Base-by-base conservation (phyloP, 2,113 vertebrate species). In the Lophura nycthemera region DNA sequence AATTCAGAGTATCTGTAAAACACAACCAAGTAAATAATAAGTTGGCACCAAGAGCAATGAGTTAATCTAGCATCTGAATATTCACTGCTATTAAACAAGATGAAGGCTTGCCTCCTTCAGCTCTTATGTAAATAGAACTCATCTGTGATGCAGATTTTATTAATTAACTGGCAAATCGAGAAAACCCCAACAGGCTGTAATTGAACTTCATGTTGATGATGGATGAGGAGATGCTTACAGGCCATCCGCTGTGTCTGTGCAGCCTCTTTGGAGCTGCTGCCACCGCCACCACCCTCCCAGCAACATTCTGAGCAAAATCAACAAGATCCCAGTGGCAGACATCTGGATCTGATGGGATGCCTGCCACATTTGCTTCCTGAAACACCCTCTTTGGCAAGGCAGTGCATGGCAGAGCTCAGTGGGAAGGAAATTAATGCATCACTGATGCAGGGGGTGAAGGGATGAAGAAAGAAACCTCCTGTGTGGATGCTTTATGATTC, bases 121-220 rank as follows among this genome's bases (percentile, higher is more conserved):
- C 95, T 93, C 95, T 97, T 96, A 96, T 97, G 96, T 95, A 97
- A 97, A 97, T 96, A 92, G 91, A 94, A 72, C 85, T 95, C 92
- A 96, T 97, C 96, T 95, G 90, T 0, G 90, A 96, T 97, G 96
- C 96, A 97, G 95, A 97, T 97, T 97, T 96, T 95, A 96, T 96
- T 97, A 97, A 96, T 97, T 97, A 96, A 95, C 97, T 97, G 92
- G 92, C 88, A 94, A 92, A 95, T 91, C 36, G 77, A 97, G 95
- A 97, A 97, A 97, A 92, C 91, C 95, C 96, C 92, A 92, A 83
- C 83, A 84, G 94, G 93, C 91, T 94, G 72, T 93, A 96, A 96
- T 96, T 96, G 93, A 96, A 88, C 96, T 91, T 95, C 43, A 5
- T 32, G 6, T 83, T 95, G 92, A 92, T 93, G 94, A 96, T 91